Conservation (phyloP, 1,140 invertebrate genomes). For the Trialeurodes vaporariorum region DNA sequence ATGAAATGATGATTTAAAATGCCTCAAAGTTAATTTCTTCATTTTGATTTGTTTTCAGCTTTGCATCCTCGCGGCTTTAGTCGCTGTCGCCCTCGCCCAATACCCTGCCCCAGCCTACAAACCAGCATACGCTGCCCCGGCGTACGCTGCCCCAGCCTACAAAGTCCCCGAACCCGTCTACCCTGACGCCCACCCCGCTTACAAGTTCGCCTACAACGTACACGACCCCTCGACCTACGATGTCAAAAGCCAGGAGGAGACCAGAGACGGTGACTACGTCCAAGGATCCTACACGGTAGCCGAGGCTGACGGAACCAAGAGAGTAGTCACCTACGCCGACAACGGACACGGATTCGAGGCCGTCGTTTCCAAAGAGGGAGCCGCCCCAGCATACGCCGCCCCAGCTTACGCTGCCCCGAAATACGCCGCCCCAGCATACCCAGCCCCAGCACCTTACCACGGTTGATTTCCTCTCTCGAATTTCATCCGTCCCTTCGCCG, state of each 20-base stretch:
- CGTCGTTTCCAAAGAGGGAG: conserved; percentile 18
- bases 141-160: conserved; percentile 5
- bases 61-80: background rate
- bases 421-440: conserved; percentile 15
- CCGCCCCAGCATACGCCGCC: conserved; percentile 2
- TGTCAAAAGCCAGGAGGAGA: conserved; percentile 18
- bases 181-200: conserved; percentile 16
- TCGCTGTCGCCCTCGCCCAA: background rate
- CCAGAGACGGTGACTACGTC: conserved; percentile 27
- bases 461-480: background rate
- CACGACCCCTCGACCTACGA: conserved; percentile 13
- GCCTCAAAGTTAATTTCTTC: no score
- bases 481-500: no score
- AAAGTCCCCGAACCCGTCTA: conserved; percentile 4
- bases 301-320: conserved; percentile 44
- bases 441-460: conserved; percentile 11
- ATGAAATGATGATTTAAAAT: no score
- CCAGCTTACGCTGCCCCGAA: conserved; percentile 16
- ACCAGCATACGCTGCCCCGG: background rate
- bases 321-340: conserved; percentile 39
- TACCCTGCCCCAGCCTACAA: conserved; percentile 11
- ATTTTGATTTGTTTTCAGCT: no score
- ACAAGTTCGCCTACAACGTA: conserved; percentile 17
- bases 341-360: conserved; percentile 34
- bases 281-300: conserved; percentile 30